Evolutionary conservation across 2,888 invertebrate genomes (phyloP).

Genomic region (Tinea trinotella): DNA sequence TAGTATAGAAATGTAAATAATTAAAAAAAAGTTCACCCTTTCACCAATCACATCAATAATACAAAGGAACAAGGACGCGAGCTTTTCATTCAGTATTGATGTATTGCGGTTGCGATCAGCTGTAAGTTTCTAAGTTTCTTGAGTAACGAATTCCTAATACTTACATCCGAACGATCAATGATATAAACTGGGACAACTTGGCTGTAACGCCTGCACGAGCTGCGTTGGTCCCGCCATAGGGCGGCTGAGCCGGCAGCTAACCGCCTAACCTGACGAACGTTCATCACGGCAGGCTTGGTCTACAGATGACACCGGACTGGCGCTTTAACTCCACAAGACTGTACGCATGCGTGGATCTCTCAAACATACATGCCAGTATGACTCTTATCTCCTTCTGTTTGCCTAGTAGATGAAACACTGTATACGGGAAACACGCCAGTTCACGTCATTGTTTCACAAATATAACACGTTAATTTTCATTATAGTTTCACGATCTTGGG

Average conservation of each 20-base stretch:
- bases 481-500: not conserved
- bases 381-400: slow-evolving; percentile 19
- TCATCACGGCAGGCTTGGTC: not conserved
- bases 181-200: slow-evolving; percentile 65
- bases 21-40: too few species aligned
- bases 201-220: slow-evolving; percentile 49
- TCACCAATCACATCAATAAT: too few species aligned
- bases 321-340: slow-evolving; percentile 32
- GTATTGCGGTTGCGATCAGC: not conserved
- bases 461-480: slow-evolving; percentile 1
- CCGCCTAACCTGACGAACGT: slow-evolving; percentile 46
- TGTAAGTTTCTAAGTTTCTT: too few species aligned
- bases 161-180: slow-evolving; percentile 30
- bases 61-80: too few species aligned
- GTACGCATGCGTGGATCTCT: slow-evolving; percentile 34
- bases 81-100: not conserved
- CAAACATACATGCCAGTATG: slow-evolving; percentile 45
- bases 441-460: slow-evolving; percentile 2
- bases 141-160: not conserved
- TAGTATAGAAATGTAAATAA: too few species aligned
- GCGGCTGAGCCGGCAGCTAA: slow-evolving; percentile 37
- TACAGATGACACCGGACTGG: slow-evolving; percentile 31
- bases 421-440: slow-evolving; percentile 9
- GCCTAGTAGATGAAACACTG: slow-evolving; percentile 1
- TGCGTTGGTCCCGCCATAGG: slow-evolving; percentile 34